phyloP scores from a whole-genome alignment of 2,888 invertebrate species.

The Leptinotarsa peninsularis region DNA sequence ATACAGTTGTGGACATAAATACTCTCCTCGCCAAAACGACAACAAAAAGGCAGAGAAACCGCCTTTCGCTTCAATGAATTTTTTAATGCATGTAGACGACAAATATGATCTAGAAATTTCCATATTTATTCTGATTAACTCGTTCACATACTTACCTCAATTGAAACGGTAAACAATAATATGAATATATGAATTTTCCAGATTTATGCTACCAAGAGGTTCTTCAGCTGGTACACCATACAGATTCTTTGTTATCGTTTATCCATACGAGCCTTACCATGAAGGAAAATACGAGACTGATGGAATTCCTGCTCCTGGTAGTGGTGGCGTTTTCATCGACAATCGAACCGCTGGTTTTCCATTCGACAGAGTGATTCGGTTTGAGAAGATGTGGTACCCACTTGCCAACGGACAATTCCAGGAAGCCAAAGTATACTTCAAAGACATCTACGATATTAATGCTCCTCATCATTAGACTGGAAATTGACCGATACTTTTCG shows the following conservation, averaged over 20 bases:
- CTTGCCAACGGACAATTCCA: slow-evolving; percentile 78
- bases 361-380: slow-evolving; percentile 75
- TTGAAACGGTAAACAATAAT: background rate
- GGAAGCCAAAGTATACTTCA: slow-evolving; percentile 75
- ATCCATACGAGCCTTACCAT: slow-evolving; percentile 63
- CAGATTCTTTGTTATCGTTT: slow-evolving; percentile 68
- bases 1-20: too few species aligned
- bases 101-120: too few species aligned
- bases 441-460: slow-evolving; percentile 49
- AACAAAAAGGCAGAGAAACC: too few species aligned
- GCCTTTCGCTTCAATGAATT: too few species aligned
- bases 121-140: too few species aligned
- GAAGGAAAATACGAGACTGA: slow-evolving; percentile 31
- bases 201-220: slow-evolving; percentile 78
- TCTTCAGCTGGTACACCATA: slow-evolving; percentile 72
- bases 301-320: slow-evolving; percentile 29
- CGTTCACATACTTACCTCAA: too few species aligned
- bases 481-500: background rate
- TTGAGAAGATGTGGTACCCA: slow-evolving; percentile 70
- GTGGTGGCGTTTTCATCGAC: slow-evolving; percentile 65
- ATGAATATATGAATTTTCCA: slow-evolving; percentile 35
- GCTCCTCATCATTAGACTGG: slow-evolving; percentile 36
- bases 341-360: slow-evolving; percentile 79
- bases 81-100: too few species aligned
- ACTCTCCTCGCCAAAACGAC: too few species aligned